Evolutionary conservation across 92 coral and sea anemone genomes (phyloP).

Genomic region (Desmophyllum pertusum): DNA sequence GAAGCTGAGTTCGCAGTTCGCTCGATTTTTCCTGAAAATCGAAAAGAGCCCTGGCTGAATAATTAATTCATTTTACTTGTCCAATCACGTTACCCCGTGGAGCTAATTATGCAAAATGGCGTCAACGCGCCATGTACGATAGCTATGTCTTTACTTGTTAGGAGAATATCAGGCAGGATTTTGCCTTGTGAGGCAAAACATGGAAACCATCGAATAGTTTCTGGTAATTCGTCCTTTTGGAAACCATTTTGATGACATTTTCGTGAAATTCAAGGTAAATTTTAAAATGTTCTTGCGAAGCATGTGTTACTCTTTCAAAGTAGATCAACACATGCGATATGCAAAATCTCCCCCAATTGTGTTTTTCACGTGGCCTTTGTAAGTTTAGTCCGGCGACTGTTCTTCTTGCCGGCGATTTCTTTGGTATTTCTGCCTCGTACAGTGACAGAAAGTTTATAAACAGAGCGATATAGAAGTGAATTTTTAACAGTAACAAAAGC

Average conservation of each 20-base stretch:
- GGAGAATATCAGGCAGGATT: constrained; percentile 16
- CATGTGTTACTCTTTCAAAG: constrained; percentile 42
- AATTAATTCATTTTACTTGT: not conserved
- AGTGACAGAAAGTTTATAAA: not conserved
- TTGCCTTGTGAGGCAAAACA: not conserved
- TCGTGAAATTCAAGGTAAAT: constrained; percentile 12
- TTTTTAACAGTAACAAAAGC: not conserved
- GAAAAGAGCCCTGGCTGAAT: not conserved
- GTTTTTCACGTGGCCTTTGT: constrained; percentile 50
- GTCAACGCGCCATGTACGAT: constrained; percentile 28
- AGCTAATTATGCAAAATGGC: constrained; percentile 47
- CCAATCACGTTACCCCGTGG: constrained; percentile 17
- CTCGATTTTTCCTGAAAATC: not conserved
- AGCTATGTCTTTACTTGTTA: constrained; percentile 13
- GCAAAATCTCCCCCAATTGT: constrained; percentile 39
- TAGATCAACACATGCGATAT: constrained; percentile 46
- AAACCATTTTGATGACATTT: not conserved
- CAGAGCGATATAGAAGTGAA: not conserved
- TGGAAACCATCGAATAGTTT: not conserved
- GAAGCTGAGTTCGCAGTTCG: not conserved
- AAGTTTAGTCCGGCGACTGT: constrained; percentile 12
- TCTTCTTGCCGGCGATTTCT: constrained; percentile 12
- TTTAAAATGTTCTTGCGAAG: constrained; percentile 3
- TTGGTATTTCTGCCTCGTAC: not conserved
- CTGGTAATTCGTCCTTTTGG: not conserved